Base-by-base conservation (phyloP, 2,113 vertebrate species). In the Panthera tigris region DNA sequence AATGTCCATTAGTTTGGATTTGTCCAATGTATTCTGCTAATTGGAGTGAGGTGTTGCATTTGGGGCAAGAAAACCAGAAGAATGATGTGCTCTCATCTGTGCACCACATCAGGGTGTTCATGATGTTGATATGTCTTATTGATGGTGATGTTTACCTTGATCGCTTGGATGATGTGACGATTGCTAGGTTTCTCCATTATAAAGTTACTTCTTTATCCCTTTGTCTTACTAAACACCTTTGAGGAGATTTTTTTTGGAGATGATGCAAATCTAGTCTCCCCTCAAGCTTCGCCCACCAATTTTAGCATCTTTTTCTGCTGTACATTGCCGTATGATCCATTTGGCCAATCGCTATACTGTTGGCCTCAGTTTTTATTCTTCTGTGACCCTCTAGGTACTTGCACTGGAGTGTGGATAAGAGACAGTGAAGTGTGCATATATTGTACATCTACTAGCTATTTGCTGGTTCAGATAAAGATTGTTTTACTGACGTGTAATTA, bases 121-220 rank as follows among this genome's bases (percentile, higher is more conserved):
- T 9, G 5, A 4, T 39, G 0, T 1, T 25, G 25, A 2, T 21
- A 2, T 7, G 41, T 18, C 21, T 52, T 50, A 8, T 25, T 48
- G 68, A 36, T 65, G 27, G 13, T 21, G 89, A 31, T 0, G 5
- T 25, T 69, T 25, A 19, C 29, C 76, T 18, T 3, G 19, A 13
- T 4, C 29, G 10, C 11, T 36, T 79, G 61, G 50, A 21, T 41
- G 52, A 50, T 45, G 39, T n/a, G 71, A 18, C 29, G 78, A 52
- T n/a, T 78, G 16, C 12, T 23, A 7, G 36, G 21, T 31, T 92
- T 84, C 69, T 84, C n/a, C 12, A 63, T 14, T n/a, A 48, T 13
- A 14, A n/a, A 61, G 27, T 45, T 63, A 29, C 21, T 41, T 79
- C 48, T 63, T 41, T 12, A 25, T 9, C 25, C 52, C 8, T 83